Evolutionary conservation across 1,140 invertebrate genomes (phyloP).

Genomic region (Gryllus bimaculatus): DNA sequence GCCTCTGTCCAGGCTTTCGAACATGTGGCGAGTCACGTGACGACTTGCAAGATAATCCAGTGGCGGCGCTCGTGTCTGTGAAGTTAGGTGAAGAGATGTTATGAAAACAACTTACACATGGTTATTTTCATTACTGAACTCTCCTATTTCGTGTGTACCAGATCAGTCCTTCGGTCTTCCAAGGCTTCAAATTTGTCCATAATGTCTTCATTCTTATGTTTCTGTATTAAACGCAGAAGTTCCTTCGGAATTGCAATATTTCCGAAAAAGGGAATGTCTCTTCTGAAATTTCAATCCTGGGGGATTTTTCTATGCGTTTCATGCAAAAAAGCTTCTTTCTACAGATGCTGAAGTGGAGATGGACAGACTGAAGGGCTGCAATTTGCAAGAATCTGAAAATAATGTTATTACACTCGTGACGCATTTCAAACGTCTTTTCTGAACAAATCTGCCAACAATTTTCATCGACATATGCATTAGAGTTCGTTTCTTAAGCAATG

Average conservation of each 20-base stretch:
- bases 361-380: background rate
- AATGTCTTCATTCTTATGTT: background rate
- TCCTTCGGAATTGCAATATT: background rate
- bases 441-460: background rate
- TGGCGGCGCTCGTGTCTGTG: too few species aligned
- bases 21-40: too few species aligned
- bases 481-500: background rate
- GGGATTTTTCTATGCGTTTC: background rate
- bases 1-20: too few species aligned
- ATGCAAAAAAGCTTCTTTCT: background rate
- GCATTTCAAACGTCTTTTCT: background rate
- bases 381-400: background rate
- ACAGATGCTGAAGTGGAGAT: background rate
- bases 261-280: background rate
- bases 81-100: too few species aligned
- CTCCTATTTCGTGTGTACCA: background rate
- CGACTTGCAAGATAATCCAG: too few species aligned
- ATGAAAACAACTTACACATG: too few species aligned
- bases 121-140: too few species aligned
- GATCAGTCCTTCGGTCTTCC: background rate
- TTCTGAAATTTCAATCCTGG: background rate
- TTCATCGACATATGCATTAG: background rate
- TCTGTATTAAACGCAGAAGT: background rate
- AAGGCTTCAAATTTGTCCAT: background rate
- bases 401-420: background rate